Base-by-base conservation (phyloP, 2,888 invertebrate genomes). In the Danaus chrysippus region DNA sequence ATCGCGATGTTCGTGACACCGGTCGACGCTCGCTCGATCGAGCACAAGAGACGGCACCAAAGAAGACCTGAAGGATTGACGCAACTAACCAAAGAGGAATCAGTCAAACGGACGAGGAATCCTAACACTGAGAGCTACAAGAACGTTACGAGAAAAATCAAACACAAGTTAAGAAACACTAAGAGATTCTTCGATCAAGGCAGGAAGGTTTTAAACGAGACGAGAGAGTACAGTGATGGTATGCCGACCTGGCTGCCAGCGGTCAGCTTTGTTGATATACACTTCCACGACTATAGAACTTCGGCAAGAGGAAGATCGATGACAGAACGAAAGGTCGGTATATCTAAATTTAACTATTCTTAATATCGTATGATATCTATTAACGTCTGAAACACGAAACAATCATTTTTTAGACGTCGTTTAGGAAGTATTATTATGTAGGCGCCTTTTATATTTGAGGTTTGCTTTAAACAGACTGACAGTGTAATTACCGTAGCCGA, bases 211-310 rank as follows among this genome's bases (percentile, higher is more conserved):
- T 71, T 89, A 17, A 86, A 81, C 59, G 86, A 87, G 62, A 82
- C 83, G 12, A 78, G 74, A 53, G 83, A 83, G 59, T 85, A 86
- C 70, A 78, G 84, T 59, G 82, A 84, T 55, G 87, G 88, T 9
- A 88, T 84, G 82, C 85, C 88, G 1, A 73, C 66, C 57, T 90
- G 90, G 90, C 69, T 91, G 64, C 91, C 91, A 10, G 78, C 84
- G 17, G 86, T 86, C 59, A 91, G 86, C 73, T 91, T 90, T 66
- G 84, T 88, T 58, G 83, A 83, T 54, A 86, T 91, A 55, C 86
- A 87, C 71, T 83, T 81, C 70, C 83, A 79, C 71, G 81, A 81
- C 68, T 84, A 82, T 71, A 82, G 75, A 64, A 79, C 74, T 49
- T 65, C 70, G 43, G 61, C 71, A 34, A 77, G 76, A 70, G 80